Percentiles rank a stretch among this genome's conserved stretches.
phyloP scores from a whole-genome alignment of 2,888 invertebrate genomes.

The Cephus nigrinus region DNA sequence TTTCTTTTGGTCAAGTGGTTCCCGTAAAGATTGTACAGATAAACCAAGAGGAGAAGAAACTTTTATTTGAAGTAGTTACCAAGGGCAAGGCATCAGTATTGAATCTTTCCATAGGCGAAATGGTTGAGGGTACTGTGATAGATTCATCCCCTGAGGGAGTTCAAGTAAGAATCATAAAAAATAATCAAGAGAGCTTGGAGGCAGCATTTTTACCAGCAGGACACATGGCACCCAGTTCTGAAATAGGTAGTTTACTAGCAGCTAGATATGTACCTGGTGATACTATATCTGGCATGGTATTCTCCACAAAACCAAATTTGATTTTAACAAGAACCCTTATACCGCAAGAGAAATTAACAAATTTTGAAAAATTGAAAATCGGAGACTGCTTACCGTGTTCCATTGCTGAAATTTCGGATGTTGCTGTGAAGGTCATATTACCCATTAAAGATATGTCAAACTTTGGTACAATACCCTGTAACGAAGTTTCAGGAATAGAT shows the following conservation, averaged over 20 bases:
- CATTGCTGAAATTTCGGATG: slow-evolving; percentile 36
- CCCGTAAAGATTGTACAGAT: slow-evolving; percentile 36
- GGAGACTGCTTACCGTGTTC: slow-evolving; percentile 52
- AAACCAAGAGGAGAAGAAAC: slow-evolving; percentile 26
- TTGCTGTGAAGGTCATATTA: slow-evolving; percentile 44
- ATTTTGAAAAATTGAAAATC: slow-evolving; percentile 39
- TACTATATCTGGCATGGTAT: slow-evolving; percentile 49
- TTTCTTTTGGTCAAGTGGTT: slow-evolving; percentile 72
- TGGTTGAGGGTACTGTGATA: slow-evolving; percentile 49
- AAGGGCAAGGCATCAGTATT: not conserved
- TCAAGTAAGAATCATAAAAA: slow-evolving; percentile 40
- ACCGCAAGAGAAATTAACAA: slow-evolving; percentile 32
- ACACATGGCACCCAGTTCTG: slow-evolving; percentile 53
- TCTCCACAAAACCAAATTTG: slow-evolving; percentile 46
- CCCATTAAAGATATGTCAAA: slow-evolving; percentile 43
- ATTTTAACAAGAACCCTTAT: slow-evolving; percentile 49
- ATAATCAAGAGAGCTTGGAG: slow-evolving; percentile 18
- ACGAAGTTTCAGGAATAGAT: slow-evolving; percentile 31
- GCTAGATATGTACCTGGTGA: slow-evolving; percentile 47
- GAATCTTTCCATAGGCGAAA: slow-evolving; percentile 44
- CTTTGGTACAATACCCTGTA: slow-evolving; percentile 36
- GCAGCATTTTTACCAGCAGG: slow-evolving; percentile 55
- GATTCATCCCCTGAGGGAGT: slow-evolving; percentile 51
- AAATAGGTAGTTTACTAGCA: slow-evolving; percentile 48
- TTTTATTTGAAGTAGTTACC: slow-evolving; percentile 26